These are phyloP conservation scores for Neotoma lepida DNA, from an alignment of 2,113 vertebrate species.

Conservation along the genomic window DNA sequence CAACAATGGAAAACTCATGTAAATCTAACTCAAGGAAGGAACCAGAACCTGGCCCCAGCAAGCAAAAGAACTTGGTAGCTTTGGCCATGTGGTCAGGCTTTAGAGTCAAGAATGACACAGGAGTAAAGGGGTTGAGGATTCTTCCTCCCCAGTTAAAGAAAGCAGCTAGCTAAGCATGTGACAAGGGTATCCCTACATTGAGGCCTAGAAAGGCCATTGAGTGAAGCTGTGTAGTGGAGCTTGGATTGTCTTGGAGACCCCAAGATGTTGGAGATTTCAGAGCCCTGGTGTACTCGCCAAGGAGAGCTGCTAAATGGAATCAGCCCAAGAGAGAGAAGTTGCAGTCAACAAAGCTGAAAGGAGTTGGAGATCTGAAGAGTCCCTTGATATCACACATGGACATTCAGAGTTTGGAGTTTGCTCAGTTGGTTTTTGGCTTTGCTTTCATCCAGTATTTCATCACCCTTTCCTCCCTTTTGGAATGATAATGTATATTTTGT, in stretches of 20 bases:
- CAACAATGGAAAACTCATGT: not conserved
- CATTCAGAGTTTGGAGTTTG: too few relatives aligned
- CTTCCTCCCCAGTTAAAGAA: not conserved
- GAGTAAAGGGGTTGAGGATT: not conserved
- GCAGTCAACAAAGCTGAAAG: too few relatives aligned
- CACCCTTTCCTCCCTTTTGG: not conserved
- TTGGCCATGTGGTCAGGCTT: too few relatives aligned
- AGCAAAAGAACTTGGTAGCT: not conserved
- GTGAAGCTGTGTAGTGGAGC: not conserved
- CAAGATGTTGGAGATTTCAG: not conserved
- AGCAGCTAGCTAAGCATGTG: not conserved
- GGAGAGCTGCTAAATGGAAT: not conserved
- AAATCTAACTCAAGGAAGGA: not conserved
- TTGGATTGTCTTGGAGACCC: not conserved
- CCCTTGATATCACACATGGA: too few relatives aligned
- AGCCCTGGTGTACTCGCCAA: not conserved
- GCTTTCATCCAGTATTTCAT: too few relatives aligned
- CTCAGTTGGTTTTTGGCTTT: too few relatives aligned
- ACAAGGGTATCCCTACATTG: not conserved
- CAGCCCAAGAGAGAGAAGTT: too few relatives aligned
- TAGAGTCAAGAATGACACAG: not conserved
- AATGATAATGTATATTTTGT: not conserved
- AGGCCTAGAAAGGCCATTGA: not conserved
- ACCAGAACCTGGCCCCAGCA: not conserved
- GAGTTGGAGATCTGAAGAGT: too few relatives aligned